Evolutionary conservation across 1,140 invertebrate genomes (phyloP).

Genomic region (Xylocopa sonorina): DNA sequence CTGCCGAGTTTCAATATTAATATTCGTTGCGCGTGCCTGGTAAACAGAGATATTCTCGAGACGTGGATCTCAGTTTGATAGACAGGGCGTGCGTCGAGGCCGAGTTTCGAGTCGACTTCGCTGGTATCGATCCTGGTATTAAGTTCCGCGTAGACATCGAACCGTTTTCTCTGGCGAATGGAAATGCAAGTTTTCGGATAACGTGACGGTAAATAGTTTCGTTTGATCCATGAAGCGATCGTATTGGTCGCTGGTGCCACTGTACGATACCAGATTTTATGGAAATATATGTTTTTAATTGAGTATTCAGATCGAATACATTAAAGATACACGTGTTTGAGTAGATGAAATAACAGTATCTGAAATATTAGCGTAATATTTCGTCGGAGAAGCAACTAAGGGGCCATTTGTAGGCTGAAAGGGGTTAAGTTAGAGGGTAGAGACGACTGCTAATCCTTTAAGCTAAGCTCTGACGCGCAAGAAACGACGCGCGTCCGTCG

Average conservation of each 20-base stretch:
- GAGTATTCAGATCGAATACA: too few species aligned
- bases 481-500: background rate
- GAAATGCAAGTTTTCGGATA: background rate
- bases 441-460: background rate
- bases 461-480: background rate
- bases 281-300: too few species aligned
- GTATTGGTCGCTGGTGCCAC: too few species aligned
- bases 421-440: background rate
- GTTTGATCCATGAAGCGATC: too few species aligned
- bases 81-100: too few species aligned
- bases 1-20: conserved; percentile 10
- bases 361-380: too few species aligned
- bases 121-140: conserved; percentile 5
- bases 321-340: too few species aligned
- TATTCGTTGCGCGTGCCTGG: background rate
- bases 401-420: too few species aligned
- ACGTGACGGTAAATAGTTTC: background rate
- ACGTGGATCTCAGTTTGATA: background rate
- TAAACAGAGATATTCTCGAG: background rate
- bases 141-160: conserved; percentile 16
- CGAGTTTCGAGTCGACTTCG: conserved; percentile 8
- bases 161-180: background rate
- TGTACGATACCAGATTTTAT: too few species aligned
- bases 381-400: too few species aligned
- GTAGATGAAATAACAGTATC: too few species aligned